Percentiles rank a stretch among this genome's conserved stretches.
These are phyloP conservation scores for Ichneumoninae sp. DNA, from an alignment of 2,888 invertebrate genomes.

Conservation along the genomic window DNA sequence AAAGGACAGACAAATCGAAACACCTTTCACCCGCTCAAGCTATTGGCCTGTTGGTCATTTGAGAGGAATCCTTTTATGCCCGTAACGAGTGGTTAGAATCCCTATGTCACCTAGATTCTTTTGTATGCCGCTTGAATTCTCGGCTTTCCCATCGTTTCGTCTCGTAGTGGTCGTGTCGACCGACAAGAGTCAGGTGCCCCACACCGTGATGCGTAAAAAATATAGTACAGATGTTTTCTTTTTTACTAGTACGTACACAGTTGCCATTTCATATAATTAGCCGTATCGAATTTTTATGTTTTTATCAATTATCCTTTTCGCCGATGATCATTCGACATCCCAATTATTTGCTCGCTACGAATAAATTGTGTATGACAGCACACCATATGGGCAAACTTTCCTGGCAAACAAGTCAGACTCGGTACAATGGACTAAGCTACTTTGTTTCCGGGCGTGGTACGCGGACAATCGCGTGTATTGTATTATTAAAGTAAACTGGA, in stretches of 20 bases:
- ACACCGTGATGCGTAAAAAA: background rate
- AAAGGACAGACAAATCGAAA: conserved; percentile 30
- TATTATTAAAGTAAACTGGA: background rate
- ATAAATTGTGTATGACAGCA: background rate
- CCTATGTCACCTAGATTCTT: conserved; percentile 27
- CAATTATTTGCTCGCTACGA: conserved; percentile 39
- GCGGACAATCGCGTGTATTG: background rate
- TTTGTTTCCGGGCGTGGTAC: conserved; percentile 46
- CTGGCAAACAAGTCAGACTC: conserved; percentile 54
- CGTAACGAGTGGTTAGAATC: conserved; percentile 3
- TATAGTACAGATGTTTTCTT: background rate
- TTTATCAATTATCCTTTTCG: background rate
- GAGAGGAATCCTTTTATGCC: conserved; percentile 59
- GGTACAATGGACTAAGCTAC: background rate
- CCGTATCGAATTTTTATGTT: background rate
- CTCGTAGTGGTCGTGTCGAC: conserved; percentile 22
- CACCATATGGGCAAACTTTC: conserved; percentile 57
- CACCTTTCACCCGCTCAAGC: conserved; percentile 51
- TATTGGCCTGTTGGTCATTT: conserved; percentile 50
- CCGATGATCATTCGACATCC: conserved; percentile 29
- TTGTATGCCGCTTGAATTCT: conserved; percentile 41
- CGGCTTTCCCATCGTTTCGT: conserved; percentile 48
- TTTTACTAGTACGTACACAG: background rate
- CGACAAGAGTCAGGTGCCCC: conserved; percentile 4
- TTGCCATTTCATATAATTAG: background rate